These are phyloP conservation scores for Idaea aversata DNA, from an alignment of 2,888 invertebrate genomes.

Conservation along the genomic window DNA sequence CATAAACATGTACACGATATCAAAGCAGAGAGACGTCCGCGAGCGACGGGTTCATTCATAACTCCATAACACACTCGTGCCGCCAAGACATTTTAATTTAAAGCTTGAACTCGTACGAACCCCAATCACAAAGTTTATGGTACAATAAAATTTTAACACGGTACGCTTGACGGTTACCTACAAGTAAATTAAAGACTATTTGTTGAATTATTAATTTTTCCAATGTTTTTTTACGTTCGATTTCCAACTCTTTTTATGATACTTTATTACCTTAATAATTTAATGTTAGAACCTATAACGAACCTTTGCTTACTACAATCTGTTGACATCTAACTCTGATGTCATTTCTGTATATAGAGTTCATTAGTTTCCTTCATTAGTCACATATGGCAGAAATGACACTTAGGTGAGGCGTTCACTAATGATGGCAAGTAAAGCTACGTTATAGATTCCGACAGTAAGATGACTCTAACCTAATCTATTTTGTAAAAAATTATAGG, in stretches of 20 bases:
- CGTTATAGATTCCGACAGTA: too few relatives aligned
- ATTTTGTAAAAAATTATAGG: too few relatives aligned
- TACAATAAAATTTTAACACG: slow-evolving; percentile 33
- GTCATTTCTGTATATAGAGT: too few relatives aligned
- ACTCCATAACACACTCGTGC: slow-evolving; percentile 31
- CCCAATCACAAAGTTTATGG: slow-evolving; percentile 43
- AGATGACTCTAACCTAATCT: too few relatives aligned
- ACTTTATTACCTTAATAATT: slow-evolving; percentile 12
- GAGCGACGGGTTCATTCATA: slow-evolving; percentile 39
- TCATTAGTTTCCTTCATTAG: too few relatives aligned
- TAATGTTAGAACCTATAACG: too few relatives aligned
- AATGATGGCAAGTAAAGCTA: too few relatives aligned
- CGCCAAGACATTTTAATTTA: slow-evolving; percentile 50
- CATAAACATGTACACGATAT: slow-evolving; percentile 43
- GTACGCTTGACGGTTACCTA: slow-evolving; percentile 17
- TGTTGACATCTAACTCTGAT: too few relatives aligned
- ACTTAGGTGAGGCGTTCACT: too few relatives aligned
- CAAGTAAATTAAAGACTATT: background rate
- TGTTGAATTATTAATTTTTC: slow-evolving; percentile 10
- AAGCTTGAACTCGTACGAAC: slow-evolving; percentile 38
- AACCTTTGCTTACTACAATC: too few relatives aligned
- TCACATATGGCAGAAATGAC: too few relatives aligned
- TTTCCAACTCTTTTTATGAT: background rate
- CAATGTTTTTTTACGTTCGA: background rate
- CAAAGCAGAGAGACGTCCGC: slow-evolving; percentile 42